Evolutionary conservation across 1,140 invertebrate species (phyloP), one percentile per base, ranked within the genome.

Genomic region (Acromyrmex charruanus): DNA sequence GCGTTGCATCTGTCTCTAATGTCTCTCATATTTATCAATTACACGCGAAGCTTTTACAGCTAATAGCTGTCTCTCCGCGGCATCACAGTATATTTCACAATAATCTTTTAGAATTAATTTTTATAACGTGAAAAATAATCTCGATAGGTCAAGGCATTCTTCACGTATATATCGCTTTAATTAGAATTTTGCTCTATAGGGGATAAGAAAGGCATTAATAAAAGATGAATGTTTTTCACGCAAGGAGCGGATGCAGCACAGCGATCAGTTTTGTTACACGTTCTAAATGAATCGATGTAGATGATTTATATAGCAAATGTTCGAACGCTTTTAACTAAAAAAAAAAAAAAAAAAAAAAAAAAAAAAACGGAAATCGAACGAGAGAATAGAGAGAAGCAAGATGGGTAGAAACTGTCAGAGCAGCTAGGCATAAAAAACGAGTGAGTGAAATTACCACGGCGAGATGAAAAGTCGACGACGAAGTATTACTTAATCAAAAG

Each of bases 401-500:
- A 65, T 6, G 58, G 3, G 39, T 31, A 18, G 53, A 51, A 51
- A 81, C 25, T 66, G 63, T 81, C 75, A 18, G 63, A 69, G 35
- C 12, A 35, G 25, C 49, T 49, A n/a, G 7, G 35, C 7, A 14
- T 49, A 49, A 58, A 79, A 81, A 81, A 69, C 44, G 35, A 31
- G 28, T 68, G 25, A 86, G 39, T 21, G 51, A 79, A 86, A 80
- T 80, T 58, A 80, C 51, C 61, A 69, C 59, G 55, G 51, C 53
- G 77, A 84, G 69, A 81, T 68, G 77, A 81, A 81, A 86, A 81
- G 77, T 86, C 65, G 85, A 63, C 80, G 80, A 39, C 25, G 69
- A 84, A 61, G 77, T 86, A 86, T 86, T 86, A 86, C 85, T 86
- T 81, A 86, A 86, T 86, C 85, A 81, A 55, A 59, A 51, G 85